These are phyloP conservation scores for Drosophila neonasuta DNA, from an alignment of 2,888 invertebrate genomes.

Conservation along the genomic window DNA sequence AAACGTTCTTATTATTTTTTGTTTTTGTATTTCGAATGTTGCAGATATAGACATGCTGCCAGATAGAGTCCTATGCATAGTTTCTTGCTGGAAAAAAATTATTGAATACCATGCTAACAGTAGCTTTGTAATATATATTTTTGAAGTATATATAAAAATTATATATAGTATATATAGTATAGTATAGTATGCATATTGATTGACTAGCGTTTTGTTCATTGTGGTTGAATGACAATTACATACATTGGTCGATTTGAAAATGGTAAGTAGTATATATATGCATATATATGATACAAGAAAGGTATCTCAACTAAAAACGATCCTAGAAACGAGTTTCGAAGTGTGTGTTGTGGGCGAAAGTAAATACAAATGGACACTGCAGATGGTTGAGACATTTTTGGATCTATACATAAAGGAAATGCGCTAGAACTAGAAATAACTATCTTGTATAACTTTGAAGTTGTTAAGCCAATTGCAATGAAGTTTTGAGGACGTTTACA, in stretches of 20 bases:
- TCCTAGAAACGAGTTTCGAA: not conserved
- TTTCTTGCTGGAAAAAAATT: constrained; percentile 48
- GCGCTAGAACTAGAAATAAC: too few species aligned
- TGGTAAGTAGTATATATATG: not conserved
- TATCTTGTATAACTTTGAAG: not conserved
- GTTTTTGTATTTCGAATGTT: constrained; percentile 20
- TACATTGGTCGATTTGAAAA: not conserved
- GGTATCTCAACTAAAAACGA: not conserved
- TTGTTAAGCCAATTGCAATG: not conserved
- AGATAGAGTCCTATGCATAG: constrained; percentile 20
- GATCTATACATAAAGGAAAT: not conserved
- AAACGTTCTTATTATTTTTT: constrained; percentile 1
- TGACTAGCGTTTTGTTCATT: not conserved
- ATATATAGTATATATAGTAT: not conserved
- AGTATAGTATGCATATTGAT: not conserved
- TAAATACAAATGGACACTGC: not conserved
- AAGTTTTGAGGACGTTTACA: not conserved
- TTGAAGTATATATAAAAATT: not conserved
- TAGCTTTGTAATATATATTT: not conserved
- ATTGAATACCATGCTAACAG: constrained; percentile 34
- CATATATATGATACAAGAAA: not conserved
- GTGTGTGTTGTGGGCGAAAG: not conserved
- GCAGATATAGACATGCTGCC: constrained; percentile 46
- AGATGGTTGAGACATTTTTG: not conserved
- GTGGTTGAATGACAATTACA: not conserved